A percentile compares a stretch with the other conserved stretches of the same genome.
phyloP scores from a whole-genome alignment of 2,888 invertebrate genomes.

The Cataglyphis albicans region DNA sequence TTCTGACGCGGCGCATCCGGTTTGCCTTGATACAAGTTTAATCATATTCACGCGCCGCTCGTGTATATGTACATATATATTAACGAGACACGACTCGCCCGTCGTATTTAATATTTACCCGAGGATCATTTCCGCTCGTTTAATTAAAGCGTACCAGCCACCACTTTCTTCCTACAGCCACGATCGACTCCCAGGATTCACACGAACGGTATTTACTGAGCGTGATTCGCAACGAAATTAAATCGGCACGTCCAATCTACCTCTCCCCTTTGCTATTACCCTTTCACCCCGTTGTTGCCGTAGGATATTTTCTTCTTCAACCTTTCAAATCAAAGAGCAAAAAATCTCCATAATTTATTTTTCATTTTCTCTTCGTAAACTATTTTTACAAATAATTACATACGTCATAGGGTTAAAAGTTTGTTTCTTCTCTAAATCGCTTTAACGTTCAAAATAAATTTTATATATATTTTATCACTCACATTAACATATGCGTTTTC shows the following conservation, averaged over 20 bases:
- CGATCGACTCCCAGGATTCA: slow-evolving; percentile 70
- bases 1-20: slow-evolving; percentile 46
- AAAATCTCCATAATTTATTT: slow-evolving; percentile 36
- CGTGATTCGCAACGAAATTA: slow-evolving; percentile 78
- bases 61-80: slow-evolving; percentile 53
- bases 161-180: slow-evolving; percentile 67
- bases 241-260: slow-evolving; percentile 76
- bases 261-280: slow-evolving; percentile 66
- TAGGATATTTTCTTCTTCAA: slow-evolving; percentile 44
- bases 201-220: slow-evolving; percentile 71
- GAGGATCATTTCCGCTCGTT: slow-evolving; percentile 77
- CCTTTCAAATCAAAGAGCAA: slow-evolving; percentile 35
- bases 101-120: slow-evolving; percentile 75
- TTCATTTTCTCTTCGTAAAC: background rate
- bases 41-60: slow-evolving; percentile 72
- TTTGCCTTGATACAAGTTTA: slow-evolving; percentile 68
- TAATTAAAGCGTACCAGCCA: slow-evolving; percentile 71
- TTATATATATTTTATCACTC: background rate
- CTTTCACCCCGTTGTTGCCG: slow-evolving; percentile 36
- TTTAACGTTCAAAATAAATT: background rate
- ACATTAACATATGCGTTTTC: background rate
- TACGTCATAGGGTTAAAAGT: background rate
- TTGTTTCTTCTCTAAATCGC: background rate
- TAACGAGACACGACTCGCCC: slow-evolving; percentile 71
- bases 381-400: slow-evolving; percentile 5